phyloP scores from a whole-genome alignment of 1,140 invertebrate species.

The Bombus breviceps region DNA sequence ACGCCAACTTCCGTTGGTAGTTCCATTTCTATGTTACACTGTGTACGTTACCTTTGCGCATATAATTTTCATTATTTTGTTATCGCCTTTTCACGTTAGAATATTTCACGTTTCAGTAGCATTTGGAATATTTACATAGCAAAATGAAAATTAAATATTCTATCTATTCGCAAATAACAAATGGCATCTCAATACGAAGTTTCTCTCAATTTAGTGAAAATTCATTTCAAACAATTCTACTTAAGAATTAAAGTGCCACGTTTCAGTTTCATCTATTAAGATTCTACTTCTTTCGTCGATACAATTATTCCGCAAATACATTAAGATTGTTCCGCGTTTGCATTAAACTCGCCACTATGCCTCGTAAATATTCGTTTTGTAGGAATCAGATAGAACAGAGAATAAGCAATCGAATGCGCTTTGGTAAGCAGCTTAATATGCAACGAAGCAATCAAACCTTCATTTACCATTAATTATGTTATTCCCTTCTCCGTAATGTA shows the following conservation, averaged over 20 bases:
- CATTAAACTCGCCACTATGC: neutral
- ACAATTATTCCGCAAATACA: neutral
- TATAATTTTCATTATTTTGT: too few relatives aligned
- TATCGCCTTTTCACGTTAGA: too few relatives aligned
- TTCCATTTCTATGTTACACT: too few relatives aligned
- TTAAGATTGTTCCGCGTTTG: neutral
- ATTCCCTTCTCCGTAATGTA: neutral
- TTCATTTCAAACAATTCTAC: neutral
- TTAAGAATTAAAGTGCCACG: neutral
- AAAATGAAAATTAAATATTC: neutral
- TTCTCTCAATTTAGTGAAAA: neutral
- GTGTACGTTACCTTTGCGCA: too few relatives aligned
- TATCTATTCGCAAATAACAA: neutral
- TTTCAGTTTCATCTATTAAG: neutral
- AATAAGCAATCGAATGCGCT: neutral
- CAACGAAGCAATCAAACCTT: neutral
- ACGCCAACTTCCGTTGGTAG: too few relatives aligned
- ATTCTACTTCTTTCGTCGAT: neutral
- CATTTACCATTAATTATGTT: neutral
- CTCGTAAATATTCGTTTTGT: neutral
- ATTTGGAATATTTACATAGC: neutral
- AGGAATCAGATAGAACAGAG: neutral
- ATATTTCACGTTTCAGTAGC: neutral
- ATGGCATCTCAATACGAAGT: neutral
- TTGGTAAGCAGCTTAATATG: neutral